Base-by-base conservation (phyloP, 1,140 invertebrate genomes). In the Drosophila baimaii region DNA sequence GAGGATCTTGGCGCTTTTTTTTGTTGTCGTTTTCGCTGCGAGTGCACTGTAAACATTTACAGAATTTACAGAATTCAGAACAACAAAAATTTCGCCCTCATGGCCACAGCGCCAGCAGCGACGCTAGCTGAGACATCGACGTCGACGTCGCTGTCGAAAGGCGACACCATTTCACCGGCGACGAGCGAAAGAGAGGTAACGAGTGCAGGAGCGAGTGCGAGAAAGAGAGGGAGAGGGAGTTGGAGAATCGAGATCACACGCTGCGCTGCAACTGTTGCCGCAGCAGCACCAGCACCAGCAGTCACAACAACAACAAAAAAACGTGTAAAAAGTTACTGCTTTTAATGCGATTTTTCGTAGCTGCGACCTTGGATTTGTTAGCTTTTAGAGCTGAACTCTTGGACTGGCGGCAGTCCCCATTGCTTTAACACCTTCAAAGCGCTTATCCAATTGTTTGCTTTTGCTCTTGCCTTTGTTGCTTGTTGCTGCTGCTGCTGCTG, bases 391-490 rank as follows among this genome's bases (percentile, higher is more conserved):
- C 58, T 55, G 59, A 62, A 62, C 59, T 62, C 59, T 62, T 62
- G 59, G 23, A 27, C 47, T 51, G 33, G 31, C 31, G 58, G 56
- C 63, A 65, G 41, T 31, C n/a, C 31, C 65, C 25, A 43, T 55
- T 31, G 33, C 39, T 64, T 61, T 41, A 64, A 64, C 61, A 64
- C 61, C 52, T 68, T 31, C 64, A 39, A 21, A 52, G 35, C 63
- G 65, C 69, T 71, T 84, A 85, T 85, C 79, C 78, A 81, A 84
- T 84, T 84, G 81, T 84, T 84, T 84, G 81, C 81, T 61, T 74
- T 77, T 81, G 79, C 72, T 59, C 72, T 73, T 79, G 62, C 47
- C 52, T 37, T 31, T 52, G 56, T 51, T 75, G 51, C 39, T 39
- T 78, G 47, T 41, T 74, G 69, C 77, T 55, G 47, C 35, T 29